Base-by-base conservation (phyloP, 1,140 invertebrate genomes). In the Goniozus legneri region DNA sequence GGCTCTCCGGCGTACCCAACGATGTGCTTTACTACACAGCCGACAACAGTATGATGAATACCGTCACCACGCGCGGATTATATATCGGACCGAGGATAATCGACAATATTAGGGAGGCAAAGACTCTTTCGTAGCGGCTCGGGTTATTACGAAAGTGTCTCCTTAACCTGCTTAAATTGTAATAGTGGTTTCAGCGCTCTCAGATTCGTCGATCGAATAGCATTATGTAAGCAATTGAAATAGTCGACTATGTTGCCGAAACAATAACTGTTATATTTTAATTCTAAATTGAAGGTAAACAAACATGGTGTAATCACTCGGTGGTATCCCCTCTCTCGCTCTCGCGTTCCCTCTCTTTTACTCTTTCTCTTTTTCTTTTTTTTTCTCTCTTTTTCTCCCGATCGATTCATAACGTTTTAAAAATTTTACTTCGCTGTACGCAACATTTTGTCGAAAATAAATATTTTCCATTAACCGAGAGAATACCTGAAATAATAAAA, bases 141-240 rank as follows among this genome's bases (percentile, higher is more conserved):
- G 50, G 40, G 49, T 49, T 53, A 57, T 73, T 70, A 52, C 67
- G 65, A 67, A 70, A 73, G 57, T 48, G 61, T 73, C 64, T 67
- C 69, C 66, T 73, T 70, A 70, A 71, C 66, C 67, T 62, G 62
- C 56, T 70, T 67, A 62, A 62, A 60, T 60, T 45, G 50, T 55
- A 55, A 54, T 41, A 27, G 33, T 42, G 50, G 50, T 56, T 59
- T 53, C 53, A 19, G 14, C 8, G n/a, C 20, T 38, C 37, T 19
- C 16, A 18, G n/a, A 50, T 38, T 58, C 44, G 47, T 58, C 49
- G 36, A 53, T 60, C 50, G 52, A 58, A 45, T 39, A 34, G 24
- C 44, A 70, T 70, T 62, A 50, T 59, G 54, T 69, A 70, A 42
- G 3, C n/a, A 16, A 45, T 53, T 54, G 55, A 60, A 63, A 68